Conservation (phyloP, 2,113 vertebrate species). For the Triplophysa dalaica region DNA sequence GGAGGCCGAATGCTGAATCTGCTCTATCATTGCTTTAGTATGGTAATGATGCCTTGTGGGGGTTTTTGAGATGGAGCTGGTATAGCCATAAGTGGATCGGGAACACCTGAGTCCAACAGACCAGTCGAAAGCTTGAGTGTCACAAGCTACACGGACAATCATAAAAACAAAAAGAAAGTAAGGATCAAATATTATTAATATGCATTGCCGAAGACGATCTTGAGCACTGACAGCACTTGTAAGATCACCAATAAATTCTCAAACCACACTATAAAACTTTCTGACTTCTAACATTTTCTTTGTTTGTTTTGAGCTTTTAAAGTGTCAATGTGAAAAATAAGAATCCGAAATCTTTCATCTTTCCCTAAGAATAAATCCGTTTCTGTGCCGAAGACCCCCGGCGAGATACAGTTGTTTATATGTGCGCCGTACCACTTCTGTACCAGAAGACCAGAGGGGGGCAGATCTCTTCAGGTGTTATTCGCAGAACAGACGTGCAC, state of each 20-base stretch:
- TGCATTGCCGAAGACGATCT: background rate
- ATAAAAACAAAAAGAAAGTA: background rate
- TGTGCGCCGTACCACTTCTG: background rate
- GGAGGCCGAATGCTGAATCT: conserved; percentile 6
- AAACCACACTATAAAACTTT: background rate
- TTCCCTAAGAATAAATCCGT: background rate
- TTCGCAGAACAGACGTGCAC: conserved; percentile 4
- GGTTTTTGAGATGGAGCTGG: conserved; percentile 2
- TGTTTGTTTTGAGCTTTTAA: conserved; percentile 10
- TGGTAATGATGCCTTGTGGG: conserved; percentile 33
- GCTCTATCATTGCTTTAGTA: conserved; percentile 40
- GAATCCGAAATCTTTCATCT: conserved; percentile 16
- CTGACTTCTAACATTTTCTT: background rate
- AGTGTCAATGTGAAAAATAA: background rate
- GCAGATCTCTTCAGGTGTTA: conserved; percentile 19
- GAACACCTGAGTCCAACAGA: conserved; percentile 10
- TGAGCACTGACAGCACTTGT: background rate
- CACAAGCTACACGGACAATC: background rate
- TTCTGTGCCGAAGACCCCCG: background rate
- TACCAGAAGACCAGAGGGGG: background rate
- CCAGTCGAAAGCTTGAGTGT: background rate
- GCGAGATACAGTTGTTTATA: background rate
- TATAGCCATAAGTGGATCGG: conserved; percentile 22
- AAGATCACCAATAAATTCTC: background rate
- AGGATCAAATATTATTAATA: background rate